phyloP scores from a whole-genome alignment of 2,888 invertebrate genomes.

The Elegia similella region DNA sequence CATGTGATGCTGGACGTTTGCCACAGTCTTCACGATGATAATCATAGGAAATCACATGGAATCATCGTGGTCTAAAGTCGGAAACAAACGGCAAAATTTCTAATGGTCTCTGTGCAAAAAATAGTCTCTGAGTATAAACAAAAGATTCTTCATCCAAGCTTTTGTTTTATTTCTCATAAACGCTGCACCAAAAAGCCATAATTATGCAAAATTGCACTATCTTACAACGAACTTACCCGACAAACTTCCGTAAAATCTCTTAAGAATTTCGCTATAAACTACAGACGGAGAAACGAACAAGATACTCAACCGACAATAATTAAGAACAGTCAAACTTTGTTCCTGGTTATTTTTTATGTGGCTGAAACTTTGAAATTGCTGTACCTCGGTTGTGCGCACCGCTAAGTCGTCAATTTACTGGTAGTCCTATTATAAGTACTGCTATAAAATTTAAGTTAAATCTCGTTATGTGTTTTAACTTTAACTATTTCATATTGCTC shows the following conservation, averaged over 20 bases:
- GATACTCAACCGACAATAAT: constrained; percentile 62
- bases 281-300: constrained; percentile 28
- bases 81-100: too few relatives aligned
- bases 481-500: too few relatives aligned
- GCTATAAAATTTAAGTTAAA: too few relatives aligned
- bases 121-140: neutral
- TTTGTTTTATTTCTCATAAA: neutral
- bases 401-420: constrained; percentile 16
- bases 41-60: too few relatives aligned
- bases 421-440: constrained; percentile 13
- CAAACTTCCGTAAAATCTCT: constrained; percentile 13
- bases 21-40: too few relatives aligned
- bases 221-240: constrained; percentile 12
- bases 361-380: constrained; percentile 62
- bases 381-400: constrained; percentile 49
- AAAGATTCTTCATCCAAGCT: neutral
- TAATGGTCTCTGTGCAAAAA: too few relatives aligned
- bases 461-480: too few relatives aligned
- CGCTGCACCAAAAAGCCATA: constrained; percentile 7
- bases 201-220: constrained; percentile 10
- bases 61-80: too few relatives aligned
- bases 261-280: constrained; percentile 13
- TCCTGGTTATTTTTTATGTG: constrained; percentile 32
- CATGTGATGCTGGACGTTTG: too few relatives aligned
- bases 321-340: constrained; percentile 47